Evolutionary conservation across 92 coral and sea anemone species (phyloP).

Genomic region (Phenganax subtilis): DNA sequence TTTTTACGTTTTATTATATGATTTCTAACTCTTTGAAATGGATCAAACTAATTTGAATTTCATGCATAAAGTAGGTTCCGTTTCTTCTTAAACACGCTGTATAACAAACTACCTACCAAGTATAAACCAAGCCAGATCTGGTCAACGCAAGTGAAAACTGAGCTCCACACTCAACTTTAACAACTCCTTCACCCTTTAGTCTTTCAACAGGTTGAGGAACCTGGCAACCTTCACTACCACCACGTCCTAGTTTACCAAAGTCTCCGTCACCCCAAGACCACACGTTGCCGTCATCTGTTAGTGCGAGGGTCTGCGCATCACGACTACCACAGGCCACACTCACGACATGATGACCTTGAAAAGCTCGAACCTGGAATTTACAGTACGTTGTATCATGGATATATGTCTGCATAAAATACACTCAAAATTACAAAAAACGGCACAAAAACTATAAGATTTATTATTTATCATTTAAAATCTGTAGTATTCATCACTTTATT

Average conservation of each 20-base stretch:
- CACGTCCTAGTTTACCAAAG: conserved; percentile 98
- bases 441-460: no score
- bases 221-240: conserved; percentile 97
- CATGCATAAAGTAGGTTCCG: no score
- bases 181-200: conserved; percentile 83
- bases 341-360: conserved; percentile 70
- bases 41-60: no score
- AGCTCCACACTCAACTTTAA: conserved; percentile 95
- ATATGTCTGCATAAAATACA: not conserved
- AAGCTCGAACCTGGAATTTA: conserved; percentile 64
- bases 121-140: conserved; percentile 82
- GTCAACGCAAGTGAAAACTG: conserved; percentile 97
- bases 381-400: not conserved
- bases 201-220: conserved; percentile 93
- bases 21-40: no score
- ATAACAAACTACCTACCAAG: conserved; percentile 64
- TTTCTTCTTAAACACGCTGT: no score
- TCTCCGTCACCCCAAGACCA: conserved; percentile 99
- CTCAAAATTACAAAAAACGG: no score
- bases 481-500: no score
- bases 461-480: no score
- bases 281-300: conserved; percentile 84
- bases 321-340: conserved; percentile 99
- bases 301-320: conserved; percentile 96
- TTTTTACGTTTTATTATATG: no score